phyloP scores from a whole-genome alignment of 1,140 invertebrate species.

The Calephelis nemesis region DNA sequence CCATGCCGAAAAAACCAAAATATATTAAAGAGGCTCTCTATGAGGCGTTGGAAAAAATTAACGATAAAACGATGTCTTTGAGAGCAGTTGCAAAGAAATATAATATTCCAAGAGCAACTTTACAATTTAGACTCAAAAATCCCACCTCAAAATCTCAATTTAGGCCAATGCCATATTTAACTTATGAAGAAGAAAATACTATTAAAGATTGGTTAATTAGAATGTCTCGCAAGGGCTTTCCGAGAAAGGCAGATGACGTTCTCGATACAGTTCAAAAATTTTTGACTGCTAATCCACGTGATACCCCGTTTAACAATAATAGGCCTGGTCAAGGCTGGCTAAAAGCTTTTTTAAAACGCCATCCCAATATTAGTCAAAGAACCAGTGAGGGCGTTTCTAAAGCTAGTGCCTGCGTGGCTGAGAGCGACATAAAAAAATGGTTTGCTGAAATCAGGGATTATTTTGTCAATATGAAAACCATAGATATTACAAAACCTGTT shows the following conservation, averaged over 20 bases:
- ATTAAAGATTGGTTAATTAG: too few species aligned
- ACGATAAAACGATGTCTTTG: too few species aligned
- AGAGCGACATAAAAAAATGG: too few species aligned
- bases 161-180: too few species aligned
- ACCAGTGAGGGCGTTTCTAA: neutral
- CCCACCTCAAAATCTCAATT: too few species aligned
- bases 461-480: too few species aligned
- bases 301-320: neutral
- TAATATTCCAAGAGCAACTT: too few species aligned
- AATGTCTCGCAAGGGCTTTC: neutral
- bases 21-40: neutral
- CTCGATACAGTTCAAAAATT: neutral
- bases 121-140: too few species aligned
- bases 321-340: neutral
- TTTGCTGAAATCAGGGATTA: too few species aligned
- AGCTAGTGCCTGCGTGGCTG: neutral
- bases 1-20: neutral
- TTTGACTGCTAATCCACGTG: neutral
- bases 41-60: too few species aligned
- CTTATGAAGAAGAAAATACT: too few species aligned
- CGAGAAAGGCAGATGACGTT: neutral
- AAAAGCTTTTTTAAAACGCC: neutral
- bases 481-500: neutral
- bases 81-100: too few species aligned
- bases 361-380: neutral